phyloP scores from a whole-genome alignment of 2,797 vertebrate genomes.

The Diglossa cyanea region DNA sequence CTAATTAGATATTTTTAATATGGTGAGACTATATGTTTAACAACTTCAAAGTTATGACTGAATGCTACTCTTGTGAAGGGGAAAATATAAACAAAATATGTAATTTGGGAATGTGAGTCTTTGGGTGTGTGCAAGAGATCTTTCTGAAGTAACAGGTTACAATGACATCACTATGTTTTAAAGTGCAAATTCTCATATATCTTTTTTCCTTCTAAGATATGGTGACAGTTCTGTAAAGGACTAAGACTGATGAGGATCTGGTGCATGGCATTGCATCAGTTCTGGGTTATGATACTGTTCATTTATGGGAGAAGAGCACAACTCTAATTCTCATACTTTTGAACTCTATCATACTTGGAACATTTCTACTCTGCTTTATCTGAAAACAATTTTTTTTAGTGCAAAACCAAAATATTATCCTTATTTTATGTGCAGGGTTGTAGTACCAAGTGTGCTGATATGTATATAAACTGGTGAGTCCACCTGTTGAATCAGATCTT shows the following conservation, averaged over 20 bases:
- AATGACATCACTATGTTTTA: neutral
- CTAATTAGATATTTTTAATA: neutral
- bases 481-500: neutral
- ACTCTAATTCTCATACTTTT: neutral
- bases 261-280: neutral
- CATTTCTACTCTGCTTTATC: neutral
- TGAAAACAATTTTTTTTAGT: neutral
- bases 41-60: neutral
- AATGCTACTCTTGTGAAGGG: neutral
- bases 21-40: neutral
- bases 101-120: rapidly evolving
- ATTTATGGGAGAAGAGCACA: neutral
- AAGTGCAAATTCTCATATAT: neutral
- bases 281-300: neutral
- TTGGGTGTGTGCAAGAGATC: neutral
- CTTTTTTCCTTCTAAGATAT: neutral
- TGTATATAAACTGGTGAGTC: neutral
- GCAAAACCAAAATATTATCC: neutral
- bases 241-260: neutral
- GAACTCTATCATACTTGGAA: neutral
- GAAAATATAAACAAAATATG: neutral
- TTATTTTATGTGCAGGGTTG: neutral
- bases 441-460: neutral
- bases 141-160: neutral
- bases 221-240: neutral